These are phyloP conservation scores for Stylophora pistillata DNA, from an alignment of 64 coral and sea anemone genomes.

Conservation along the genomic window DNA sequence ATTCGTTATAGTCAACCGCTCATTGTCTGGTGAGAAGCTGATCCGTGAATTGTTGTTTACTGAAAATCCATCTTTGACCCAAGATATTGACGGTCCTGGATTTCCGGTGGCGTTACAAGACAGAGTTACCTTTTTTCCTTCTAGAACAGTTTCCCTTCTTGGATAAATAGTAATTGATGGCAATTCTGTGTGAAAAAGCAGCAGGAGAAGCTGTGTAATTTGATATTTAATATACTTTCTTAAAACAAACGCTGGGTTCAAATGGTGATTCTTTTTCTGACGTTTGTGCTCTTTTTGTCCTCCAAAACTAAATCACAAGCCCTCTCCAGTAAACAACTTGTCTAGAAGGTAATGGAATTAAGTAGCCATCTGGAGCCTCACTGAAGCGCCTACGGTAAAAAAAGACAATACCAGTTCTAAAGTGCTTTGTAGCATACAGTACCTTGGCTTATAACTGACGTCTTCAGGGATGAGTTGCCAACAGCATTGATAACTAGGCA, in stretches of 20 bases:
- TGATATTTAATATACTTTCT: background rate
- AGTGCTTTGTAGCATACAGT: background rate
- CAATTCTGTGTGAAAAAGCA: background rate
- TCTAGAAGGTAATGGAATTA: too few relatives aligned
- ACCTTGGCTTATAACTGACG: conserved; percentile 3
- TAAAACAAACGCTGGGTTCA: background rate
- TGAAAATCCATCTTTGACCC: background rate
- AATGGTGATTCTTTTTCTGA: background rate
- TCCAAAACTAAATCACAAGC: too few relatives aligned
- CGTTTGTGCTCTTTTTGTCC: too few relatives aligned
- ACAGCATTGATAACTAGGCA: background rate
- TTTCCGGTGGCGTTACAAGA: conserved; percentile 1
- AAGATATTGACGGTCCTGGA: background rate
- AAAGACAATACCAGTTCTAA: too few relatives aligned
- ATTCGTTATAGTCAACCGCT: background rate
- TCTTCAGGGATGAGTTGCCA: background rate
- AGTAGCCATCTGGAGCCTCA: too few relatives aligned
- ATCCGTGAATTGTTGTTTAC: background rate
- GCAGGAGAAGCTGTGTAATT: background rate
- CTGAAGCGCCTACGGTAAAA: too few relatives aligned
- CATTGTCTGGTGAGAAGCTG: background rate
- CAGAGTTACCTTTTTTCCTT: conserved; percentile 3
- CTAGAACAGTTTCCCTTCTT: background rate
- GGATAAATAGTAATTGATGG: background rate
- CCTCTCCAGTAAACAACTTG: too few relatives aligned